These are phyloP conservation scores for Mormyrus hasselquistii DNA, from an alignment of 2,797 vertebrate species.

Conservation along the genomic window DNA sequence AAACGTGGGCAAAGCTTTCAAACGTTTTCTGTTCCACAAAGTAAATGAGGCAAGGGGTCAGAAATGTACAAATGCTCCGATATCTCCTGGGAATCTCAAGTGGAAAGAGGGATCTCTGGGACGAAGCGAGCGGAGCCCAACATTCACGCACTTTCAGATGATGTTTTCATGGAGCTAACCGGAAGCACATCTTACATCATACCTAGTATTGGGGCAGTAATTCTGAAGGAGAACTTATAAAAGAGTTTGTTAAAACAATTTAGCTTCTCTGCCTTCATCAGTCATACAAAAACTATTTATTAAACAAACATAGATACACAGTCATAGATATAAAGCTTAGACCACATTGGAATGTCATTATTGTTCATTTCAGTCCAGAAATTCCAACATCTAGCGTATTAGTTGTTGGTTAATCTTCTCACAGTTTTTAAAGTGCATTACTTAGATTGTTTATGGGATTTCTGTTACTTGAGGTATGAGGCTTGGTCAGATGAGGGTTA, in stretches of 20 bases:
- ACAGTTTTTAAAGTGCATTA: not conserved
- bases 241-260: not conserved
- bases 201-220: not conserved
- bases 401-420: not conserved
- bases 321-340: not conserved
- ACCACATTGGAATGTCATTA: not conserved
- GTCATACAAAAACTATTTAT: not conserved
- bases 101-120: not conserved
- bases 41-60: conserved; percentile 10
- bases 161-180: not conserved
- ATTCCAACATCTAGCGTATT: not conserved
- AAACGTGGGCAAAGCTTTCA: conserved; percentile 27
- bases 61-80: not conserved
- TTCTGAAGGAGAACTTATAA: not conserved
- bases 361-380: not conserved
- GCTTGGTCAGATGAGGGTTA: not conserved
- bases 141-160: not conserved
- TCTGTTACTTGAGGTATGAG: not conserved
- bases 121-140: not conserved
- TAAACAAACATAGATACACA: not conserved
- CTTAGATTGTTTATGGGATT: not conserved
- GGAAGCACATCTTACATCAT: not conserved
- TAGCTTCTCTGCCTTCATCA: not conserved
- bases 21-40: conserved; percentile 32
- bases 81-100: conserved; percentile 16